Base-by-base conservation (phyloP, 2,113 vertebrate genomes). In the Ochotona princeps region DNA sequence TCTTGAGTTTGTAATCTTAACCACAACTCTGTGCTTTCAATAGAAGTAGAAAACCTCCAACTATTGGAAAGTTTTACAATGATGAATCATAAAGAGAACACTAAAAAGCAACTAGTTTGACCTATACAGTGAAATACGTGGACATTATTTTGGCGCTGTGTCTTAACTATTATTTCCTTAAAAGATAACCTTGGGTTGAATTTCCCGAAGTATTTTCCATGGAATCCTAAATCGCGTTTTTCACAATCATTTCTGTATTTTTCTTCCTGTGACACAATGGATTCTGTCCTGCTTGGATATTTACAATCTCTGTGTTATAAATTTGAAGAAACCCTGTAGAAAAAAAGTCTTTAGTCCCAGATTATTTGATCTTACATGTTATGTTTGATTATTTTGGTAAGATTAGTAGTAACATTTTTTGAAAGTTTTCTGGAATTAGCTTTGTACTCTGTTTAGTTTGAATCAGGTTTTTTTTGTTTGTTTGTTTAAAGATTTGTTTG, bases 11-110 rank as follows among this genome's bases (percentile, higher is more conserved):
- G 60, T 76, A 44, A 44, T 65, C 51, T 47, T 76, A 28, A 61
- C n/a, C 5, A 49, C 7, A 74, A 14, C 2, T 3, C 13, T 76
- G 23, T 66, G 32, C n/a, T 23, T 72, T 7, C 80, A 12, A 72
- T 74, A 87, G 81, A 80, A 92, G 76, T 74, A 87, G 81, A 80
- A 92, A 86, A 90, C 18, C 35, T 70, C 20, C 20, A 72, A 51
- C 72, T 90, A 82, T 78, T 21, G 54, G n/a, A 91, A 92, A 72
- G 32, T 5, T 9, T 30, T 20, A 25, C 35, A 66, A 35, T 80
- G 47, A 72, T 81, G 30, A 10, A 67, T 78, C 20, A 25, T 35
- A 73, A 95, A 69, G 47, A 80, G n/a, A 89, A 47, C 51, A 38
- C 47, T 83, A 60, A 83, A 61, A 51, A 76, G 14, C 61, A 93